phyloP scores from a whole-genome alignment of 2,113 vertebrate genomes.

The Tylochromis polylepis region DNA sequence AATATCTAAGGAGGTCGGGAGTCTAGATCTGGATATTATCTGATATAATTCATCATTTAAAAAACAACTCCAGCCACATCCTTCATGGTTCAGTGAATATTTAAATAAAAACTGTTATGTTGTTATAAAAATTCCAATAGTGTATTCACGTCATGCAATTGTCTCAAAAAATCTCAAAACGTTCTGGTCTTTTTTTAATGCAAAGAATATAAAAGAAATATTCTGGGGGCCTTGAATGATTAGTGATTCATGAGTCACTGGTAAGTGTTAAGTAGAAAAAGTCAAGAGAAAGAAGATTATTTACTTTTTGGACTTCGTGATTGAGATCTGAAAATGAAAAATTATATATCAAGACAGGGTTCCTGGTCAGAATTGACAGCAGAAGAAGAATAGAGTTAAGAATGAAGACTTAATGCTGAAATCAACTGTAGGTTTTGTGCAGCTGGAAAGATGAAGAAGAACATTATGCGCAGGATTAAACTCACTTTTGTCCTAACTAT shows the following conservation, averaged over 20 bases:
- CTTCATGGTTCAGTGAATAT: neutral
- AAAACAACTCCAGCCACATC: neutral
- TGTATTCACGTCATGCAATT: neutral
- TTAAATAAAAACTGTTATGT: neutral
- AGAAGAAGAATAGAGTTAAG: fast-evolving
- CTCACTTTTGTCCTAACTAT: neutral
- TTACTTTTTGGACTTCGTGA: neutral
- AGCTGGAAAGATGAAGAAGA: neutral
- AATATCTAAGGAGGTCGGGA: neutral
- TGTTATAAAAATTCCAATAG: neutral
- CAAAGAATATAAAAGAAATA: neutral
- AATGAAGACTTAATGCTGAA: neutral
- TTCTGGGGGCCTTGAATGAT: neutral
- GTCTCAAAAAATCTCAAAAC: neutral
- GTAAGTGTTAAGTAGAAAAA: neutral
- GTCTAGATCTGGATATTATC: neutral
- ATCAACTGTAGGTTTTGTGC: neutral
- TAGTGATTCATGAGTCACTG: neutral
- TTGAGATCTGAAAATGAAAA: neutral
- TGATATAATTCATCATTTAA: neutral
- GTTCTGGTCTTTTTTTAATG: neutral
- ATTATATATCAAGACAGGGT: neutral
- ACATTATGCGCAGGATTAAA: neutral
- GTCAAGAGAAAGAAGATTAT: neutral
- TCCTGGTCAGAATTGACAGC: neutral